Evolutionary conservation across 2,797 vertebrate genomes (phyloP).

Genomic region (Cossypha caffra): DNA sequence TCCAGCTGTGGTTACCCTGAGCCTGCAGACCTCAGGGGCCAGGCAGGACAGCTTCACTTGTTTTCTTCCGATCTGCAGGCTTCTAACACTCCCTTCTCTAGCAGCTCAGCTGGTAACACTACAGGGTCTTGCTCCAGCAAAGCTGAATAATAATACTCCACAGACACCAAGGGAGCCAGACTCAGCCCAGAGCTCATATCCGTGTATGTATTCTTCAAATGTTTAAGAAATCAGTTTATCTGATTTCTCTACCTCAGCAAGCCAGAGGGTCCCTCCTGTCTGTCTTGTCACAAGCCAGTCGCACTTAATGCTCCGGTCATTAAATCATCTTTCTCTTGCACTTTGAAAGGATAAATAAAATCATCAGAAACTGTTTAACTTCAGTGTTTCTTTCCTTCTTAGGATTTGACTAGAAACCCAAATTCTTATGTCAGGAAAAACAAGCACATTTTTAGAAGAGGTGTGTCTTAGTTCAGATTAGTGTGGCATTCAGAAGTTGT

Average conservation of each 20-base stretch:
- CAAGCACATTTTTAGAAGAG: constrained; percentile 36
- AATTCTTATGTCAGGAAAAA: constrained; percentile 1
- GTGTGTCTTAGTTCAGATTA: background rate
- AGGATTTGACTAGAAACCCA: background rate
- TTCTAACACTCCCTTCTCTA: background rate
- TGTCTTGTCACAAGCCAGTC: background rate
- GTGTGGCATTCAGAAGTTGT: background rate
- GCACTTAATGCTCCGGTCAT: background rate
- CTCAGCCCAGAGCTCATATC: background rate
- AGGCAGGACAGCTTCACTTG: background rate
- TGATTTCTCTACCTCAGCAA: background rate
- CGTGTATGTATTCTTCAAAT: rapidly evolving
- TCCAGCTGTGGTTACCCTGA: rapidly evolving
- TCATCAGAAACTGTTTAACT: background rate
- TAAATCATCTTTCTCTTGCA: background rate
- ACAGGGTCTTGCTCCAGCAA: background rate
- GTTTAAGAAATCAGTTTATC: background rate
- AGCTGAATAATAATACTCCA: background rate
- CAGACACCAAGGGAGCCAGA: background rate
- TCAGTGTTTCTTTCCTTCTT: background rate
- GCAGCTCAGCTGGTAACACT: background rate
- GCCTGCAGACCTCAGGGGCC: too few species aligned
- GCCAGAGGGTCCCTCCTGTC: background rate
- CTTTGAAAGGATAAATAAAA: background rate
- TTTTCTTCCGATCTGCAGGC: background rate